Evolutionary conservation across 2,888 invertebrate species (phyloP).

Genomic region (Drosophila leonis): DNA sequence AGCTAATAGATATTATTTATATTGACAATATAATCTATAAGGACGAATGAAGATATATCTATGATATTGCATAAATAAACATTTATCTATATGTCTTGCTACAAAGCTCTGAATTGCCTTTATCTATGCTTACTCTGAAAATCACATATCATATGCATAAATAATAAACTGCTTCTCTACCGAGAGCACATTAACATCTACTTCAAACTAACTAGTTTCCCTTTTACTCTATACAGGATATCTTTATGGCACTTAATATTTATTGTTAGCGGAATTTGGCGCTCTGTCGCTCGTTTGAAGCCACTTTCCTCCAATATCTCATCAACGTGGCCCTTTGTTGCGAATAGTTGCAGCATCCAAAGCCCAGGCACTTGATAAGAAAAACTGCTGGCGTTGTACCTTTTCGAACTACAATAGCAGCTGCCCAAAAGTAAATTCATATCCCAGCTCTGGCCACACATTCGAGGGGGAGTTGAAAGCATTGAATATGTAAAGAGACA

Average conservation of each 20-base stretch:
- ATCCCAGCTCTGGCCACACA: conserved; percentile 51
- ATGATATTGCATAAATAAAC: background rate
- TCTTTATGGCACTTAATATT: background rate
- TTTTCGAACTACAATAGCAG: conserved; percentile 50
- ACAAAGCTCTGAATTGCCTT: background rate
- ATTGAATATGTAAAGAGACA: conserved; percentile 74
- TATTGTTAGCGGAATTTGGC: conserved; percentile 4
- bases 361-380: conserved; percentile 42
- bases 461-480: conserved; percentile 62
- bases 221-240: conserved; percentile 5
- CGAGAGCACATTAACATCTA: background rate
- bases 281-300: conserved; percentile 8
- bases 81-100: background rate
- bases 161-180: background rate
- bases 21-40: too few relatives aligned
- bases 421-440: conserved; percentile 49
- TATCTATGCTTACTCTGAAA: background rate
- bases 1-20: background rate
- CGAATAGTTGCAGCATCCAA: conserved; percentile 22
- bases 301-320: conserved; percentile 22
- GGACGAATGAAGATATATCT: background rate
- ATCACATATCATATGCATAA: background rate
- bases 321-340: conserved; percentile 28
- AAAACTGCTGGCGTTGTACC: conserved; percentile 75
- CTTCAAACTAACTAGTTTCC: background rate